These are phyloP conservation scores for Cremastinae sp. DNA, from an alignment of 2,888 invertebrate species.

Conservation along the genomic window DNA sequence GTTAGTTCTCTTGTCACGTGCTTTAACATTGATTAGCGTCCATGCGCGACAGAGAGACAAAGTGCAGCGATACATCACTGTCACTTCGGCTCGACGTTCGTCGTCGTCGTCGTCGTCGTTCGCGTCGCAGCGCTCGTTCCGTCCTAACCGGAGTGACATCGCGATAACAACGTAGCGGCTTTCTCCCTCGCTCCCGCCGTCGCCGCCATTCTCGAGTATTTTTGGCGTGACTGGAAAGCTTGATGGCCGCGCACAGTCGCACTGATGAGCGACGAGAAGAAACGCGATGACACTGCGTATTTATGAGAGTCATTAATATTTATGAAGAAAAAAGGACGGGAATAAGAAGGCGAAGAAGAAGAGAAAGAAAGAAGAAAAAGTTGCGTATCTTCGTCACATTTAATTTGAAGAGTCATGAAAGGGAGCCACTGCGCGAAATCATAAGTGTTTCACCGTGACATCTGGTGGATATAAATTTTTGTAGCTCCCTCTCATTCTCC, in stretches of 20 bases:
- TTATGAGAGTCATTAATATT: conserved; percentile 42
- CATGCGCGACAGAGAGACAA: conserved; percentile 63
- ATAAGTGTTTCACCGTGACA: conserved; percentile 10
- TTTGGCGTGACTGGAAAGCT: conserved; percentile 56
- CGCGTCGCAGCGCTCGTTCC: conserved; percentile 47
- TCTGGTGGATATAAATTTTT: conserved; percentile 15
- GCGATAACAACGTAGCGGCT: conserved; percentile 57
- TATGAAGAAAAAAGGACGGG: conserved; percentile 27
- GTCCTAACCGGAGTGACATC: conserved; percentile 59
- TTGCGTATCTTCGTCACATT: conserved; percentile 28
- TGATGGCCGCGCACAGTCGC: conserved; percentile 36
- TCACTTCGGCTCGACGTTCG: conserved; percentile 49
- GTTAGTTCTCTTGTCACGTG: conserved; percentile 63
- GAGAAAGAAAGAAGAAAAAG: neutral
- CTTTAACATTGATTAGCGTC: conserved; percentile 66
- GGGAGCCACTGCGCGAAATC: conserved; percentile 1
- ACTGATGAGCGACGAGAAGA: conserved; percentile 39
- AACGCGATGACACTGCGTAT: conserved; percentile 44
- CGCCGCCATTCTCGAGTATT: conserved; percentile 47
- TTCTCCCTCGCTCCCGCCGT: conserved; percentile 24
- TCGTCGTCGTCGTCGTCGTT: conserved; percentile 37
- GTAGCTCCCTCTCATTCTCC: neutral
- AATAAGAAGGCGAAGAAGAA: conserved; percentile 1
- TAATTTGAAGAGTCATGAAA: conserved; percentile 26
- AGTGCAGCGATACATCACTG: conserved; percentile 66